Evolutionary conservation across 2,888 invertebrate genomes (phyloP).

Genomic region (Acholoe squamosa): DNA sequence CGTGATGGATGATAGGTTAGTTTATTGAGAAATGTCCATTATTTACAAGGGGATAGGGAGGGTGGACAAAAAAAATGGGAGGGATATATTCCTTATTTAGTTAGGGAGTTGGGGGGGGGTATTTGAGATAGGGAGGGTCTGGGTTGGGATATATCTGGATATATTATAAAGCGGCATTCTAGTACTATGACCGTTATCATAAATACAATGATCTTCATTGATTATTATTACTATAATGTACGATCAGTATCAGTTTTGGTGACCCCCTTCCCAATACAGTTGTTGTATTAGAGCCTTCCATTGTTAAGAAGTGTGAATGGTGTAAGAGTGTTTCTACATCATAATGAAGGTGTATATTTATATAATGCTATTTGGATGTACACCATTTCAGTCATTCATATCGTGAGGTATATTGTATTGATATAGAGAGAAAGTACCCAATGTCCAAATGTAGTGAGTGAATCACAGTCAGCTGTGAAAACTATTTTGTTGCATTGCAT

Average conservation of each 20-base stretch:
- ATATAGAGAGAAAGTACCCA: no score
- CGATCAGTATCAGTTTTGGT: neutral
- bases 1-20: neutral
- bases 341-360: no score
- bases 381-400: no score
- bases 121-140: neutral
- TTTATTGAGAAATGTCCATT: neutral
- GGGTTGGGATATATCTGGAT: no score
- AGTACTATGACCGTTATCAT: neutral
- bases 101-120: neutral
- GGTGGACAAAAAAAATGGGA: neutral
- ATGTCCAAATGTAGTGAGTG: no score
- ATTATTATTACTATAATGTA: neutral
- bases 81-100: neutral
- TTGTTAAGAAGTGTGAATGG: neutral
- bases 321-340: no score
- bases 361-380: no score
- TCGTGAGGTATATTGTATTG: no score
- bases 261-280: neutral
- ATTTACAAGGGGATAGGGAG: neutral
- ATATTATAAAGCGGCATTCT: neutral
- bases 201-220: neutral
- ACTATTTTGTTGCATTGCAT: no score
- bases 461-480: no score
- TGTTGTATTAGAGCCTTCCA: slow-evolving; percentile 6